Conservation (phyloP, 2,113 vertebrate species). For the Scomber scombrus region DNA sequence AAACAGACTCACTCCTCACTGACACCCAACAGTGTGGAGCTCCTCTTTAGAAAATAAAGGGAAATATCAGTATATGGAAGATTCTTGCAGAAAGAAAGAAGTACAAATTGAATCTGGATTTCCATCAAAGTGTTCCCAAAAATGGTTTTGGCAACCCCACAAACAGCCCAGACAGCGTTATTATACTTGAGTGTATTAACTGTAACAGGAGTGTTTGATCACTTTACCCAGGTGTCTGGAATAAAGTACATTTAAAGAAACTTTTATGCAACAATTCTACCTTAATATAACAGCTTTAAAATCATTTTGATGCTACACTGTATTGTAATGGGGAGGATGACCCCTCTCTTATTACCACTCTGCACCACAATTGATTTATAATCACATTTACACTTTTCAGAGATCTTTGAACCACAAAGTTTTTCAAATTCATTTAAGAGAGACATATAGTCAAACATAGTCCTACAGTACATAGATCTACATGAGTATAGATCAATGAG, state of each 20-base stretch:
- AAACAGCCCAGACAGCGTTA: too few relatives aligned
- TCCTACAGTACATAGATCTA: not conserved
- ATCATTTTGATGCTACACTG: too few relatives aligned
- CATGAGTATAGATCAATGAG: not conserved
- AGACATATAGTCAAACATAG: not conserved
- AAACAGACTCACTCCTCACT: not conserved
- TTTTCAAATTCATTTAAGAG: not conserved
- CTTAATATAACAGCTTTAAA: too few relatives aligned
- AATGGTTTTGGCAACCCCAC: too few relatives aligned
- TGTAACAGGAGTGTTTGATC: too few relatives aligned
- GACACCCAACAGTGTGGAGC: not conserved
- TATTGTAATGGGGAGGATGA: too few relatives aligned
- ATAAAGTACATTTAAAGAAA: not conserved
- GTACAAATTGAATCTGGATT: not conserved
- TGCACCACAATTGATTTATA: not conserved
- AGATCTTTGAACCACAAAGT: not conserved
- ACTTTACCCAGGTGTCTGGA: not conserved
- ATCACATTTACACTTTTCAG: not conserved
- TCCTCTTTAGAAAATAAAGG: too few relatives aligned
- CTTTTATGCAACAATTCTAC: too few relatives aligned
- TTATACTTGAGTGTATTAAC: too few relatives aligned
- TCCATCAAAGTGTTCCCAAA: too few relatives aligned
- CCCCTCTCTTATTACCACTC: too few relatives aligned
- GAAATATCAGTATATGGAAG: not conserved
- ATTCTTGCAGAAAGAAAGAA: not conserved